Base-by-base conservation (phyloP, 2,888 invertebrate genomes). In the Limnephilus auricula region DNA sequence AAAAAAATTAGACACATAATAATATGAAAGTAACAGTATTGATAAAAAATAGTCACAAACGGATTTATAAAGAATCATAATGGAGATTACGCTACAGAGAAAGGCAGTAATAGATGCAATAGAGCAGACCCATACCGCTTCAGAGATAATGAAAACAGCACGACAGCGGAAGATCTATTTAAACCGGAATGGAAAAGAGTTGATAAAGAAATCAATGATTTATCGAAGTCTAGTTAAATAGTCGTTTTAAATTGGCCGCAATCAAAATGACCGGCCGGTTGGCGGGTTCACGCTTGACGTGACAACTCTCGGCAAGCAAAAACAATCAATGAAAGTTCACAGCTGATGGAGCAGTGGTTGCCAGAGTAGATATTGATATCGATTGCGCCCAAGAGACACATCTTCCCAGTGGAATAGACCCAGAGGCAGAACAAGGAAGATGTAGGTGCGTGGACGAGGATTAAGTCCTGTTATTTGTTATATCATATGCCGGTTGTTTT, bases 81-180 rank as follows among this genome's bases (percentile, higher is more conserved):
- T 50, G 90, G 85, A 79, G 87, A 92, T 92, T 90, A 92, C 90
- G 92, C 92, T 92, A 65, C 25, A 5, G 65, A n/a, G 65, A 65
- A 65, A 65, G 65, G 25, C 65, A 25, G 5, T 18, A 18, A 5
- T 45, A 25, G 25, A 65, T 65, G 65, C 25, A 65, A 25, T 65
- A 65, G 25, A 65, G 65, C 5, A 25, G 25, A 25, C 65, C 65
- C 25, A n/a, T 2, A 25, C 65, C 9, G 4, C 25, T 65, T n/a
- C 25, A 65, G 65, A 65, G 65, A n/a, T 65, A 65, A 65, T 65
- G 65, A n/a, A 65, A n/a, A 65, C 65, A 65, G 65, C 65, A 65
- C 65, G 65, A 65, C n/a, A 65, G 25, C 65, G 65, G 65, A 65
- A 65, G 65, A 65, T 65, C 65, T 25, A 65, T 65, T 65, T 5